These are phyloP conservation scores for Ochropleura leucogaster DNA, from an alignment of 2,888 invertebrate species.

Conservation along the genomic window DNA sequence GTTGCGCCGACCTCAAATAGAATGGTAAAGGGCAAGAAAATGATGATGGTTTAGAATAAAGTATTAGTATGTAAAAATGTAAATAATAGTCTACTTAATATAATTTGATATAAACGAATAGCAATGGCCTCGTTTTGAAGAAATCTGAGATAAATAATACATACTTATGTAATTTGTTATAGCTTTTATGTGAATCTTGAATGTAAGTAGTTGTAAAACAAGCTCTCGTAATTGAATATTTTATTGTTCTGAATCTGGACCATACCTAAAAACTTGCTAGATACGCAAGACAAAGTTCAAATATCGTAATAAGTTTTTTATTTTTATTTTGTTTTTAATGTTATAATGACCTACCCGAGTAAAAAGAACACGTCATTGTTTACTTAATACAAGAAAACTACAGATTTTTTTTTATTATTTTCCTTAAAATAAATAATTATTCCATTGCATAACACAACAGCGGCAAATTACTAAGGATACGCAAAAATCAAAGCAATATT, in stretches of 20 bases:
- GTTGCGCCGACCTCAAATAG: too few species aligned
- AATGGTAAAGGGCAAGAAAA: too few species aligned
- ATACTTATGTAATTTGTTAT: conserved; percentile 20
- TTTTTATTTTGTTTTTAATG: too few species aligned
- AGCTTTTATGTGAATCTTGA: conserved; percentile 18
- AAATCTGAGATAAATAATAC: conserved; percentile 37
- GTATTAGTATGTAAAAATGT: conserved; percentile 22
- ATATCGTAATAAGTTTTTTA: too few species aligned
- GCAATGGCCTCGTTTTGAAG: conserved; percentile 59
- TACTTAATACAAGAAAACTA: background rate
- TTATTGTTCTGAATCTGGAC: too few species aligned
- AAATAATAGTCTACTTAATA: conserved; percentile 26
- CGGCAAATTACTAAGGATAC: background rate
- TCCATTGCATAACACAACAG: conserved; percentile 13
- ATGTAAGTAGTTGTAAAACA: conserved; percentile 2
- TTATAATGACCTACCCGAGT: background rate
- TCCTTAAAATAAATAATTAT: background rate
- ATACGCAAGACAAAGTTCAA: too few species aligned
- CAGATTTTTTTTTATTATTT: background rate
- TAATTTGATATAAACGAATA: conserved; percentile 56
- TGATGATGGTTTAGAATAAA: background rate
- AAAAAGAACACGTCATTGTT: background rate
- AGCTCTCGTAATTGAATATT: too few species aligned
- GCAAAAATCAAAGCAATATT: background rate
- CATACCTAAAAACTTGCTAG: too few species aligned